Evolutionary conservation across 1,140 invertebrate species (phyloP).

Genomic region (Brachionus rotundiformis): DNA sequence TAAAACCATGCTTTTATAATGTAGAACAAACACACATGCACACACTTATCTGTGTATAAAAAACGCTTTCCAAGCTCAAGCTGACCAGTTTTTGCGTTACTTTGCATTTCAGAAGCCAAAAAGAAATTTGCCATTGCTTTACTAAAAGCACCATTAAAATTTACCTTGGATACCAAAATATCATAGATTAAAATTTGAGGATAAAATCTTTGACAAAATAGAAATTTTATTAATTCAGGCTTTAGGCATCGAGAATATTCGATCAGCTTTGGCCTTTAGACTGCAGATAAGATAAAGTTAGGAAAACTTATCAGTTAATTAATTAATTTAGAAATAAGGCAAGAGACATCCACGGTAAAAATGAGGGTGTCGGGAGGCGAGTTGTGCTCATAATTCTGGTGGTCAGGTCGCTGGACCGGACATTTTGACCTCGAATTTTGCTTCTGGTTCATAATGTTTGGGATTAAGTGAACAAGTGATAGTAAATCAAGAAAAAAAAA

Average conservation of each 20-base stretch:
- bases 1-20: not conserved
- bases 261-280: not conserved
- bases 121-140: not conserved
- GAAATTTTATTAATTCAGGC: too few species aligned
- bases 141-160: not conserved
- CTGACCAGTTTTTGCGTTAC: not conserved
- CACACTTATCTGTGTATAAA: not conserved
- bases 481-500: constrained; percentile 1
- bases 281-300: not conserved
- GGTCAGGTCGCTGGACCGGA: too few species aligned
- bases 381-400: too few species aligned
- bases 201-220: not conserved
- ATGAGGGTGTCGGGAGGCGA: too few species aligned
- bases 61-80: not conserved
- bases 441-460: too few species aligned
- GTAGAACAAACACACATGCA: not conserved
- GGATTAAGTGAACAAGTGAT: not conserved
- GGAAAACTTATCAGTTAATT: not conserved
- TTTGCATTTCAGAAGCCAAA: too few species aligned
- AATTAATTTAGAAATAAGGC: not conserved
- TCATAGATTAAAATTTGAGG: not conserved
- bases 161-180: not conserved
- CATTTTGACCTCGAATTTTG: too few species aligned
- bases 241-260: not conserved
- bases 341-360: too few species aligned